phyloP scores from a whole-genome alignment of 2,888 invertebrate genomes.

The Mythimna albipuncta region DNA sequence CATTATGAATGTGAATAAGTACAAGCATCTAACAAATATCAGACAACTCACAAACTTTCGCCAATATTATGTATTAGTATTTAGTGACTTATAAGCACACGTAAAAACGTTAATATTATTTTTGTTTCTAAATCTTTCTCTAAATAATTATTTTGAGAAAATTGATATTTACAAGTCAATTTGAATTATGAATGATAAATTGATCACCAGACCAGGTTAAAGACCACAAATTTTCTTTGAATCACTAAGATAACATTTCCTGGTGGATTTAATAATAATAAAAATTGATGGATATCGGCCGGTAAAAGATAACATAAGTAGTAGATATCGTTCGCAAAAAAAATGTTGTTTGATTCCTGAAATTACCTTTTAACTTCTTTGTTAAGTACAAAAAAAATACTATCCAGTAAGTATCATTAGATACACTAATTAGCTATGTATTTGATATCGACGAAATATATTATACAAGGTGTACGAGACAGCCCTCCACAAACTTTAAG shows the following conservation, averaged over 20 bases:
- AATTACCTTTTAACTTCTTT: neutral
- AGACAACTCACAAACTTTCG: too few relatives aligned
- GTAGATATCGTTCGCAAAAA: neutral
- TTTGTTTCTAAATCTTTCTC: too few relatives aligned
- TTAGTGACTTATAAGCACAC: too few relatives aligned
- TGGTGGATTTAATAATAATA: neutral
- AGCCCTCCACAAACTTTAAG: too few relatives aligned
- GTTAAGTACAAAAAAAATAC: neutral
- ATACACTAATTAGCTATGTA: neutral
- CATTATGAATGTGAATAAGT: too few relatives aligned
- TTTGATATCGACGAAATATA: neutral
- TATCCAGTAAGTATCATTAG: neutral
- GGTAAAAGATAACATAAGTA: neutral
- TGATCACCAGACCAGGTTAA: neutral
- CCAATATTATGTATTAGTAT: too few relatives aligned
- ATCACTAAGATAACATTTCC: neutral
- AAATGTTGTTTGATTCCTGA: constrained; percentile 1
- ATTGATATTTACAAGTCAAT: neutral
- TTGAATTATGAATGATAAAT: neutral
- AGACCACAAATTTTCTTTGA: neutral
- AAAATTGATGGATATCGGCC: neutral
- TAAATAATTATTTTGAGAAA: too few relatives aligned
- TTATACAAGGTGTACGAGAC: too few relatives aligned
- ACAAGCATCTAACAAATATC: too few relatives aligned
- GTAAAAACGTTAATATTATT: too few relatives aligned